Conservation (phyloP, 37 sponge, comb jelly and placozoan genomes). For the Chondrilla cf. caribensis region DNA sequence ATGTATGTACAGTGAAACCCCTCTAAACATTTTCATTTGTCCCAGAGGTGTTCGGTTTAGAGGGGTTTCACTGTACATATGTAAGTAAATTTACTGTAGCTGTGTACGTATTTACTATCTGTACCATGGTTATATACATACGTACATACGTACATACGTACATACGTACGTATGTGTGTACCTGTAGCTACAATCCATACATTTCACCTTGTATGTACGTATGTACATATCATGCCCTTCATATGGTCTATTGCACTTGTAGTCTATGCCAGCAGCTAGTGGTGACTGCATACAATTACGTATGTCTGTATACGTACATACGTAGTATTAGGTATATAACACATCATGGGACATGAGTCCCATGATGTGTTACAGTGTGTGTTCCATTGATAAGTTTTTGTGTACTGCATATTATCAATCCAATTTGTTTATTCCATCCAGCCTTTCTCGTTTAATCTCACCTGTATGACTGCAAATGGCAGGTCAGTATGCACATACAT, state of each 20-base stretch:
- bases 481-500: constrained; percentile 40
- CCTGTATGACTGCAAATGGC: constrained; percentile 47
- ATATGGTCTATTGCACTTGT: not conserved
- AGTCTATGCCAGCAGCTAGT: not conserved
- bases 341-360: too few relatives aligned
- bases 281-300: too few relatives aligned
- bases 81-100: not conserved
- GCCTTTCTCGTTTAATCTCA: constrained; percentile 41
- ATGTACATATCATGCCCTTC: not conserved
- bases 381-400: too few relatives aligned
- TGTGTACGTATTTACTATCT: not conserved
- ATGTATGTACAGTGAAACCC: not conserved
- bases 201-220: not conserved
- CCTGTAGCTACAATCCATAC: too few relatives aligned
- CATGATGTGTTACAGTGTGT: too few relatives aligned
- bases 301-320: too few relatives aligned
- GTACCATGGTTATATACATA: not conserved
- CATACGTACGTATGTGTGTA: not conserved
- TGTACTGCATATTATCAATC: too few relatives aligned
- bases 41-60: too few relatives aligned
- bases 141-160: not conserved
- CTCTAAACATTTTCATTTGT: not conserved
- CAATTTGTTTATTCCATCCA: not conserved
- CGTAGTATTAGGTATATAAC: too few relatives aligned
- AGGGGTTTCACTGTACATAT: not conserved